Conservation (phyloP, 2,797 vertebrate genomes). For the Remorina albescens region DNA sequence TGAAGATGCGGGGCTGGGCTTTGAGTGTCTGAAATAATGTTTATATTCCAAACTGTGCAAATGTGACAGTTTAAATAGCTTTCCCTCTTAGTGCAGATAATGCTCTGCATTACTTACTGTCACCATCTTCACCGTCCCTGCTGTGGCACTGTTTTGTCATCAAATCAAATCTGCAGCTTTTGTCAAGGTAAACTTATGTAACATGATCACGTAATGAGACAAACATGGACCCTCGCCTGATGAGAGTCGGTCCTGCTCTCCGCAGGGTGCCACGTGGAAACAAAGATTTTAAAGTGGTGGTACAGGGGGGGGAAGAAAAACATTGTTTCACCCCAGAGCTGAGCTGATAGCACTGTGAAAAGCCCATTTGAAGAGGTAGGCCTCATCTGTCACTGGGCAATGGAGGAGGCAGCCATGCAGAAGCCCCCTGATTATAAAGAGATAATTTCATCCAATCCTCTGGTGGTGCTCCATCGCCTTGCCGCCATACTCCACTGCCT, state of each 20-base stretch:
- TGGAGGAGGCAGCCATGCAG: slow-evolving; percentile 81
- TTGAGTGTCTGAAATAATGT: slow-evolving; percentile 57
- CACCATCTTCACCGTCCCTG: slow-evolving; percentile 19
- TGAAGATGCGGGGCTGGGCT: slow-evolving; percentile 53
- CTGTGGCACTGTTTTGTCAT: slow-evolving; percentile 53
- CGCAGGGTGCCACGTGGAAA: slow-evolving; percentile 54
- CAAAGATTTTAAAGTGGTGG: slow-evolving; percentile 75
- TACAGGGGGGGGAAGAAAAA: slow-evolving; percentile 71
- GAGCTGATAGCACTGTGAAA: slow-evolving; percentile 73
- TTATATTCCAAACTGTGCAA: slow-evolving; percentile 54
- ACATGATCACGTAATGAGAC: slow-evolving; percentile 65
- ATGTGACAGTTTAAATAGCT: slow-evolving; percentile 64
- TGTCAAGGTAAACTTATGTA: slow-evolving; percentile 66
- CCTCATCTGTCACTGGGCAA: slow-evolving; percentile 81
- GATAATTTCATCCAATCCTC: slow-evolving; percentile 83
- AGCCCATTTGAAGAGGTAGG: slow-evolving; percentile 80
- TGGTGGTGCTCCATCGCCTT: slow-evolving; percentile 77
- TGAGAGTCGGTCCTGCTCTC: slow-evolving; percentile 52
- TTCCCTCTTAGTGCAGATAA: slow-evolving; percentile 43
- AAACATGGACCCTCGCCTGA: slow-evolving; percentile 58
- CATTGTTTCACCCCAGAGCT: slow-evolving; percentile 80
- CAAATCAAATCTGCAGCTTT: slow-evolving; percentile 58
- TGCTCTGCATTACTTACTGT: slow-evolving; percentile 44
- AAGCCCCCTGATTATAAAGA: slow-evolving; percentile 83
- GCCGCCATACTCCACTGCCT: slow-evolving; percentile 77